Percentiles rank a stretch among this genome's conserved stretches.
These are phyloP conservation scores for Xylocopa sonorina DNA, from an alignment of 1,140 invertebrate genomes.

Conservation along the genomic window DNA sequence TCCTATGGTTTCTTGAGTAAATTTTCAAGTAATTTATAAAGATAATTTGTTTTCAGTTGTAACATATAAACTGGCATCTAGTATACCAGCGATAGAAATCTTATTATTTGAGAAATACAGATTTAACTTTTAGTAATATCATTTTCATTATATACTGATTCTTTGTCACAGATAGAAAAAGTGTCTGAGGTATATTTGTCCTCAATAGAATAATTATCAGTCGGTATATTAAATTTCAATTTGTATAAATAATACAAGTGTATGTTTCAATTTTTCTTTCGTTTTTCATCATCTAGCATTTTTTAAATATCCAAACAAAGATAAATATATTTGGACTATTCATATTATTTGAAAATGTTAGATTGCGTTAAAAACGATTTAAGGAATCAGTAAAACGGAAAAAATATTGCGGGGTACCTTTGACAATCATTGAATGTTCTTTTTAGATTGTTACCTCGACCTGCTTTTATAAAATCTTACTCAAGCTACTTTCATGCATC, in stretches of 20 bases:
- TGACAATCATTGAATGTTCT: slow-evolving; percentile 26
- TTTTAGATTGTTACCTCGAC: slow-evolving; percentile 63
- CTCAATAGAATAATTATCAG: too few relatives aligned
- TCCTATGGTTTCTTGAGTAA: not conserved
- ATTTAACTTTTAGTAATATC: too few relatives aligned
- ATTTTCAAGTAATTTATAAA: not conserved
- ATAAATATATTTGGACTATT: not conserved
- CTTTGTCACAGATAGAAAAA: too few relatives aligned
- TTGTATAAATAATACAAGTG: not conserved
- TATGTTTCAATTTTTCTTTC: not conserved
- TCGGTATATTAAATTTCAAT: too few relatives aligned
- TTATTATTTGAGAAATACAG: too few relatives aligned
- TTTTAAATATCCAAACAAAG: not conserved
- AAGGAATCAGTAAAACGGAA: not conserved
- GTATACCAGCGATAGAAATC: too few relatives aligned
- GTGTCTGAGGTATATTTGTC: too few relatives aligned
- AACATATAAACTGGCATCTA: too few relatives aligned
- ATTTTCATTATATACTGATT: too few relatives aligned
- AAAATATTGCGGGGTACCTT: not conserved
- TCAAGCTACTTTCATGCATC: slow-evolving; percentile 67
- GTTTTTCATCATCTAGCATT: not conserved
- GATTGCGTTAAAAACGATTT: not conserved
- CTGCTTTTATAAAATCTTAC: slow-evolving; percentile 69
- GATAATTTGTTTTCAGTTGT: not conserved
- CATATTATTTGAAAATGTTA: not conserved